Conservation (phyloP, 2,113 vertebrate genomes). For the Apodemus speciosus region DNA sequence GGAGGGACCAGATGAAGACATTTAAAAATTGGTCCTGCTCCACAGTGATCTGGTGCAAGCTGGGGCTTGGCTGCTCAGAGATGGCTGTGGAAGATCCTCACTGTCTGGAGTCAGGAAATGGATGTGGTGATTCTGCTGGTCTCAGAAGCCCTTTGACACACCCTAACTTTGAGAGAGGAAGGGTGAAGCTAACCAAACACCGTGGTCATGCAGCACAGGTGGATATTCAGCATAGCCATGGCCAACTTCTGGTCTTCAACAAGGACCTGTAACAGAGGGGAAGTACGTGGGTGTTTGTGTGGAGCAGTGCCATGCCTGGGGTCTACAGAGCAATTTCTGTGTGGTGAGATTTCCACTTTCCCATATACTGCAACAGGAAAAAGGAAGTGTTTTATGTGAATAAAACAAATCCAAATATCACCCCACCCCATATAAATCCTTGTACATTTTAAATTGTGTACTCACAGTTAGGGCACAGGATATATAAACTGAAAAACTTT, state of each 20-base stretch:
- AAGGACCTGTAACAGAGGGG: conserved; percentile 40
- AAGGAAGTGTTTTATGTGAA: conserved; percentile 45
- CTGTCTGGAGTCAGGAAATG: neutral
- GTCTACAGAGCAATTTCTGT: conserved; percentile 49
- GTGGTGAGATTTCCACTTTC: conserved; percentile 41
- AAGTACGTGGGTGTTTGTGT: conserved; percentile 64
- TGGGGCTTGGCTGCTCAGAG: conserved; percentile 55
- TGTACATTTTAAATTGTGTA: neutral
- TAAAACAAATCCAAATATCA: conserved; percentile 41
- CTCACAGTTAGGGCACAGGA: neutral
- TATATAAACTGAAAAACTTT: neutral
- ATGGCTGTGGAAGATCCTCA: neutral
- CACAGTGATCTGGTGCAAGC: conserved; percentile 65
- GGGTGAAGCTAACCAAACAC: neutral
- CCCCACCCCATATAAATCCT: neutral
- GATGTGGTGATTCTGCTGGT: rapidly evolving
- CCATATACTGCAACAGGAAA: conserved; percentile 11
- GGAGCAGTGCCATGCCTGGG: conserved; percentile 41
- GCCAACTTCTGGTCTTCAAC: conserved; percentile 56
- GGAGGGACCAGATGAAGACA: conserved; percentile 84
- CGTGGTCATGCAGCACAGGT: conserved; percentile 31
- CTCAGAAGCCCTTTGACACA: neutral
- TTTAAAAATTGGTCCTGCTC: conserved; percentile 81
- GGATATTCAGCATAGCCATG: neutral
- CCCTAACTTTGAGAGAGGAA: neutral